Conservation (phyloP, 2,797 vertebrate genomes). For the Pseudochaenichthys georgianus region DNA sequence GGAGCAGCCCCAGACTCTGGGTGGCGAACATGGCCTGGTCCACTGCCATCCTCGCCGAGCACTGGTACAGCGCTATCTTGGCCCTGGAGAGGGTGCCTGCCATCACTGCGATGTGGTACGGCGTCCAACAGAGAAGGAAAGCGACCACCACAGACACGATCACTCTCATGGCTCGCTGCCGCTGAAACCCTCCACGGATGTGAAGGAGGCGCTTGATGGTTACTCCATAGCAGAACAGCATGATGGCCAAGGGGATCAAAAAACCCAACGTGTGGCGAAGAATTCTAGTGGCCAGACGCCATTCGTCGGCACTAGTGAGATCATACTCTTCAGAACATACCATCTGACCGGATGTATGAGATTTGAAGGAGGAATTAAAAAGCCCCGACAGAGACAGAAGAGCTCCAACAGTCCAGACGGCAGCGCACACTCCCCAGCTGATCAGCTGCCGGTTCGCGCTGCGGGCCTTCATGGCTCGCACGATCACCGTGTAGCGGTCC, state of each 20-base stretch:
- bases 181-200: constrained; percentile 74
- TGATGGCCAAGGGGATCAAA: constrained; percentile 75
- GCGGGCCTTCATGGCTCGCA: constrained; percentile 68
- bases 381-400: constrained; percentile 75
- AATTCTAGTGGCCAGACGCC: constrained; percentile 77
- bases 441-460: constrained; percentile 26
- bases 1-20: constrained; percentile 80
- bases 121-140: constrained; percentile 83
- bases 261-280: constrained; percentile 80
- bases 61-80: constrained; percentile 61
- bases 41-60: constrained; percentile 60
- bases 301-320: constrained; percentile 41
- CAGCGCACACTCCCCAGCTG: constrained; percentile 67
- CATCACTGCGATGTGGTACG: constrained; percentile 79
- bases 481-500: constrained; percentile 83
- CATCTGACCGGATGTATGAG: not conserved
- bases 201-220: constrained; percentile 75
- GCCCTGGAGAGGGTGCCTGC: constrained; percentile 73
- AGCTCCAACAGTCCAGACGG: constrained; percentile 70
- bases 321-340: constrained; percentile 67
- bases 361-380: constrained; percentile 27
- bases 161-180: constrained; percentile 80
- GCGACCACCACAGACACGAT: constrained; percentile 75
- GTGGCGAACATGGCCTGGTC: constrained; percentile 74
- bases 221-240: constrained; percentile 79